phyloP scores from a whole-genome alignment of 2,888 invertebrate species.

The Drosophila setosimentum region DNA sequence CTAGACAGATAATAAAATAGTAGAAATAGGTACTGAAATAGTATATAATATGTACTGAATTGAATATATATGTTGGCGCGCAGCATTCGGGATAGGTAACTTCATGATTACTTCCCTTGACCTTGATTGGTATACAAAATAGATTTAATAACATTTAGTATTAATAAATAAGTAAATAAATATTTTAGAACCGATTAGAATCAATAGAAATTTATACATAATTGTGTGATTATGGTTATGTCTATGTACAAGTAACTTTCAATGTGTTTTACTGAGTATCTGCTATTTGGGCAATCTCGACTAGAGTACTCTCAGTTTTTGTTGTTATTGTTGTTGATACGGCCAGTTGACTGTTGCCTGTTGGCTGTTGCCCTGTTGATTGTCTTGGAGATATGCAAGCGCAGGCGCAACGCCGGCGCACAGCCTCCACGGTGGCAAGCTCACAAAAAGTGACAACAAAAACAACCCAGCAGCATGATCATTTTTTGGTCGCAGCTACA shows the following conservation, averaged over 20 bases:
- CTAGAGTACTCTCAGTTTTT: slow-evolving; percentile 9
- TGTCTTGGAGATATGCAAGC: slow-evolving; percentile 80
- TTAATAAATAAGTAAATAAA: background rate
- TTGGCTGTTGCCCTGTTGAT: slow-evolving; percentile 63
- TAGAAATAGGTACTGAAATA: no score
- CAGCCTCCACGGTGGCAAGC: slow-evolving; percentile 79
- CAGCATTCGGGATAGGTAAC: background rate
- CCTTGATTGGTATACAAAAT: background rate
- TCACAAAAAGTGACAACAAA: slow-evolving; percentile 80
- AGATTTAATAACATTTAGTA: background rate
- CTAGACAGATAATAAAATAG: no score
- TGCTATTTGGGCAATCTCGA: background rate
- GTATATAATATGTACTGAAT: no score
- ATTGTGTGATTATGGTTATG: background rate
- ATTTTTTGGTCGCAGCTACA: slow-evolving; percentile 66
- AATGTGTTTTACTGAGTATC: slow-evolving; percentile 1
- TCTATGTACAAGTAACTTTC: background rate
- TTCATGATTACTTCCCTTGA: background rate
- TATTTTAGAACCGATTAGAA: background rate
- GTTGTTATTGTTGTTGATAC: slow-evolving; percentile 34
- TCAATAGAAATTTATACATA: no score
- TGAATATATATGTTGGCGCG: background rate
- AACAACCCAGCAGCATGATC: slow-evolving; percentile 57
- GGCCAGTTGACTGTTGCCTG: slow-evolving; percentile 53
- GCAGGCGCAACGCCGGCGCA: slow-evolving; percentile 79